Conservation (phyloP, 92 coral and sea anemone species). For the Zoanthus gigantus region DNA sequence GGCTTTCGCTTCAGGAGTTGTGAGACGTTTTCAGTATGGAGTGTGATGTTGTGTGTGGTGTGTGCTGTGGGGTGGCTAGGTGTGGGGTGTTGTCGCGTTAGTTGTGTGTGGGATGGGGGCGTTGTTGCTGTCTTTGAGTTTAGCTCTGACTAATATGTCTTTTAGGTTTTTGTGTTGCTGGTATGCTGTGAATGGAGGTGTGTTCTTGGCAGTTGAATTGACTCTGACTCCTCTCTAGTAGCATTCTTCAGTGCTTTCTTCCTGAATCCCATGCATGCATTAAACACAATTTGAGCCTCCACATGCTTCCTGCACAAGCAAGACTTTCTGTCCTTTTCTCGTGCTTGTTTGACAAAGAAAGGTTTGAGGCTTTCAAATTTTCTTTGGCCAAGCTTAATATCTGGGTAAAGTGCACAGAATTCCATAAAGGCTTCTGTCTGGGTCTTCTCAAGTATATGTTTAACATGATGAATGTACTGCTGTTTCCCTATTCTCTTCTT, state of each 20-base stretch:
- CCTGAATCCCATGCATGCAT: slow-evolving; percentile 30
- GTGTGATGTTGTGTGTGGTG: no score
- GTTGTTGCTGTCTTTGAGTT: no score
- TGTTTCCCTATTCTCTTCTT: slow-evolving; percentile 21
- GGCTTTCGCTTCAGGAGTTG: no score
- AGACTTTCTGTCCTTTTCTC: background rate
- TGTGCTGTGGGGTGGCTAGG: no score
- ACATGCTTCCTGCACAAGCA: slow-evolving; percentile 9
- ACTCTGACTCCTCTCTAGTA: background rate
- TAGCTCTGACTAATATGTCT: no score
- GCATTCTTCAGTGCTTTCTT: background rate
- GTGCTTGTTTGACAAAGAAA: slow-evolving; percentile 37
- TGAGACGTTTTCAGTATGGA: no score
- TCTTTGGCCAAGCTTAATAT: slow-evolving; percentile 23
- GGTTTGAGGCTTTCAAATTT: slow-evolving; percentile 41
- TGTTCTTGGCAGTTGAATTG: slow-evolving; percentile 1
- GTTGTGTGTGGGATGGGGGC: no score
- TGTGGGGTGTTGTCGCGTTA: no score
- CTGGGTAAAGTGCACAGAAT: slow-evolving; percentile 29
- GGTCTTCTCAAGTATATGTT: slow-evolving; percentile 38
- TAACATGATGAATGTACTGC: slow-evolving; percentile 31
- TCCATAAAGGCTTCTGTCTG: slow-evolving; percentile 35
- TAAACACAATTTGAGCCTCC: slow-evolving; percentile 3
- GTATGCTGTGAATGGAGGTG: no score
- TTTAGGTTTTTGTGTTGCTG: no score